Evolutionary conservation across 2,888 invertebrate genomes (phyloP), one percentile per base, ranked within the genome.

Genomic region (Carterocephalus palaemon): DNA sequence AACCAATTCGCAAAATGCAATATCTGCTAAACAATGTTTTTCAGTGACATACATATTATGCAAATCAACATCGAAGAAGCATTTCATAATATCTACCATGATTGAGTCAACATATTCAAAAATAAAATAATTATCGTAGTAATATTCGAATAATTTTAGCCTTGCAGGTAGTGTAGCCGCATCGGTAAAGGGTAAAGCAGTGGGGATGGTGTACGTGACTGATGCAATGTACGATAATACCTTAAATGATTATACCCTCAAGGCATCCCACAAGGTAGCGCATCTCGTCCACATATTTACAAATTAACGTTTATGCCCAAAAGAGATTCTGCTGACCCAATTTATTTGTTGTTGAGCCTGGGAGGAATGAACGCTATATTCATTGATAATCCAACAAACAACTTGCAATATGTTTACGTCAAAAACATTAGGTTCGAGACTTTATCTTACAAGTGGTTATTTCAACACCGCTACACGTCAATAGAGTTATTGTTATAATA

Each of bases 171-270:
- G 12, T 8, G 40, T 32, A 4, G 40, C 31, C 32, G 12, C 23
- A 6, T 3, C 10, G 10, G 23, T 24, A 12, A 19, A 32, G 32
- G 10, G 23, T 24, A 12, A 19, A 32, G 32, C 43, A 43, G 54
- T 40, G 53, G 54, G 50, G 37, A 2, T 43, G 41, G 59, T 45
- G 46, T 60, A 62, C 60, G 60, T 61, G 64, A 64, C 59, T 49
- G 26, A 17, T 47, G 55, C 47, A 52, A 48, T 60, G 58, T 59
- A 49, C 41, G 33, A 5, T 13, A 36, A 36, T 16, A n/a, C n/a
- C n/a, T n/a, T n/a, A n/a, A n/a, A n/a, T n/a, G n/a, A n/a, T n/a
- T n/a, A n/a, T n/a, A 41, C 4, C 40, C 36, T 32, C 16, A 39
- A 37, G 46, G 52, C 16, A 42, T 51, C n/a, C 34, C 26, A 16